Evolutionary conservation across 2,888 invertebrate species (phyloP), one percentile per base, ranked within the genome.

Genomic region (Calameuta filiformis): DNA sequence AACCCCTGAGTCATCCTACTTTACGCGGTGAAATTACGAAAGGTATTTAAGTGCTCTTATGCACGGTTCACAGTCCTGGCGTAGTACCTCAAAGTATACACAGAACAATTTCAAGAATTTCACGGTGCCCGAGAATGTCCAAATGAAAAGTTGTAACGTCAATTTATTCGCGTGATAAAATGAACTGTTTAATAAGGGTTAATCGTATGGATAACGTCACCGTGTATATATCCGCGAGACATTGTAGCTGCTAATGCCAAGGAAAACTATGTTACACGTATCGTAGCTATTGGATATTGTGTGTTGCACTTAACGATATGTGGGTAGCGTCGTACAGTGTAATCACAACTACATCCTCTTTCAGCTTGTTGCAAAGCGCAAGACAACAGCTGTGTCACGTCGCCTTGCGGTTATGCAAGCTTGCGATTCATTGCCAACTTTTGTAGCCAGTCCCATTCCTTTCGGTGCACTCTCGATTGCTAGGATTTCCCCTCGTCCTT

Each of bases 171-270:
- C 56, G 56, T 2, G 6, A 56, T 15, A 9, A 56, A 9, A 6
- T 15, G 40, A 15, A 23, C 9, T 23, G 23, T 9, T 56, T 23
- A 23, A 56, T 56, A 9, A 56, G 56, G 15, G 6, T 56, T 23
- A 56, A 56, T 56, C 56, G 56, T 56, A 56, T 23, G 56, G 23
- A 23, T 56, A 56, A 23, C 23, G 56, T 56, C 56, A 56, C 23
- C 9, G 23, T 23, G 56, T 23, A 15, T 40, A 30, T 69, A 34
- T 71, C 6, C 12, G 33, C 71, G 71, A 23, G 3, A 87, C 86
- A 87, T 87, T 86, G 85, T 88, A 85, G 77, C 76, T 75, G 79
- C 79, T 85, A 86, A 88, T 85, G 85, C 86, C 87, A 88, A 88
- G 87, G 88, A 86, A 86, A 87, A 82, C 81, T 79, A 80, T 79